Percentiles rank a stretch among this genome's conserved stretches.
Conservation (phyloP, 2,888 invertebrate genomes). For the Apamea sordens region DNA sequence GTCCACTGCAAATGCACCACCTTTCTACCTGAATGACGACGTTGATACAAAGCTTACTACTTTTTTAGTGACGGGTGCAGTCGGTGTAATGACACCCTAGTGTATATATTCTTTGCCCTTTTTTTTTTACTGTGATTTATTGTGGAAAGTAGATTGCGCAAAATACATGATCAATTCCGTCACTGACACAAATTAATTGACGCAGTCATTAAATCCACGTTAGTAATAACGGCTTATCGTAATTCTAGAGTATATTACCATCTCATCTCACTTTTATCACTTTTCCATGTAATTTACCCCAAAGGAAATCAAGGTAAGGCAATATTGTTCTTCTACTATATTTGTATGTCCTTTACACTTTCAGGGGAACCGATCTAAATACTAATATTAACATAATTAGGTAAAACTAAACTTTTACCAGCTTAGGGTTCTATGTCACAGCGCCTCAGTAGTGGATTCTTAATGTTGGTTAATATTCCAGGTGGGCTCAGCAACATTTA, state of each 20-base stretch:
- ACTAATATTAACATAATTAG: neutral
- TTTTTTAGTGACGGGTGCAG: neutral
- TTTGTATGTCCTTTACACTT: neutral
- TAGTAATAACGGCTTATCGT: neutral
- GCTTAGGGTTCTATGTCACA: neutral
- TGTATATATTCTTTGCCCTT: too few relatives aligned
- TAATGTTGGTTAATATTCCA: conserved; percentile 58
- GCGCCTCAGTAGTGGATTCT: conserved; percentile 9
- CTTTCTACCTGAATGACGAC: neutral
- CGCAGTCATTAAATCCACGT: neutral
- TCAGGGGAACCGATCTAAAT: too few relatives aligned
- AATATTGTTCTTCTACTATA: neutral
- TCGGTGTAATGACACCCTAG: neutral
- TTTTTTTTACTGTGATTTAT: neutral
- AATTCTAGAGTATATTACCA: conserved; percentile 1
- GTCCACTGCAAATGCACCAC: neutral
- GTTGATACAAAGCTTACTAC: conserved; percentile 11
- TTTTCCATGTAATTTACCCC: neutral
- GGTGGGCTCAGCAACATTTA: conserved; percentile 87
- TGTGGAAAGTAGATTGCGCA: neutral
- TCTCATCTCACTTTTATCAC: neutral
- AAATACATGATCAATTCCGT: neutral
- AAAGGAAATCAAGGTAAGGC: neutral
- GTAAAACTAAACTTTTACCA: neutral
- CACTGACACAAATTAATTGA: neutral